Conservation (phyloP, 2,888 invertebrate genomes). For the Ctenicera cuprea region DNA sequence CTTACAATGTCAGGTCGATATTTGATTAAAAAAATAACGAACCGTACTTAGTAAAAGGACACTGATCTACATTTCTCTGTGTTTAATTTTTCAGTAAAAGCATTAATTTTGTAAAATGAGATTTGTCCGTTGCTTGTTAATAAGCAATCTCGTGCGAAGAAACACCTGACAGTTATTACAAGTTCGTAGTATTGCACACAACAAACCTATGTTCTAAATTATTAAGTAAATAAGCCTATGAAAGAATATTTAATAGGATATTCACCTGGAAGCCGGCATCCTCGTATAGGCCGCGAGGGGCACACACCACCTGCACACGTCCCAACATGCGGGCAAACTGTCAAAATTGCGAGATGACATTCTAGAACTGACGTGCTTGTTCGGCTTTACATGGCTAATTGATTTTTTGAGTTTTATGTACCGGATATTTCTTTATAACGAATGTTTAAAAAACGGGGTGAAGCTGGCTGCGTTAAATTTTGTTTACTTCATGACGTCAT, state of each 20-base stretch:
- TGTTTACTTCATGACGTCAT: too few relatives aligned
- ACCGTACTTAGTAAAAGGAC: background rate
- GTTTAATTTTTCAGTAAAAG: background rate
- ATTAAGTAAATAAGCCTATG: background rate
- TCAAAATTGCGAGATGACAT: conserved; percentile 9
- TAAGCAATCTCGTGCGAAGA: background rate
- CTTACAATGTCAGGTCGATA: background rate
- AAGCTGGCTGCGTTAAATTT: too few relatives aligned
- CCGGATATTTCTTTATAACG: too few relatives aligned
- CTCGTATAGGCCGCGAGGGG: background rate
- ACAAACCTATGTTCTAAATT: conserved; percentile 5
- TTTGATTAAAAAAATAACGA: background rate
- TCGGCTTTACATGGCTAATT: background rate
- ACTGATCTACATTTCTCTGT: background rate
- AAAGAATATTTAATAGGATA: conserved; percentile 7
- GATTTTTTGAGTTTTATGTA: too few relatives aligned
- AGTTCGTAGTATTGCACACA: background rate
- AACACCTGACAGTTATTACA: background rate
- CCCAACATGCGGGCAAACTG: conserved; percentile 28
- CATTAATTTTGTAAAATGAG: background rate
- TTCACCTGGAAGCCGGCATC: conserved; percentile 17
- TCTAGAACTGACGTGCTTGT: conserved; percentile 9
- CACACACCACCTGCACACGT: conserved; percentile 22
- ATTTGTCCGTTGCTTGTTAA: background rate
- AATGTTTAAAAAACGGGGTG: too few relatives aligned